Conservation (phyloP, 2,797 vertebrate species). For the Crocidura indochinensis region DNA sequence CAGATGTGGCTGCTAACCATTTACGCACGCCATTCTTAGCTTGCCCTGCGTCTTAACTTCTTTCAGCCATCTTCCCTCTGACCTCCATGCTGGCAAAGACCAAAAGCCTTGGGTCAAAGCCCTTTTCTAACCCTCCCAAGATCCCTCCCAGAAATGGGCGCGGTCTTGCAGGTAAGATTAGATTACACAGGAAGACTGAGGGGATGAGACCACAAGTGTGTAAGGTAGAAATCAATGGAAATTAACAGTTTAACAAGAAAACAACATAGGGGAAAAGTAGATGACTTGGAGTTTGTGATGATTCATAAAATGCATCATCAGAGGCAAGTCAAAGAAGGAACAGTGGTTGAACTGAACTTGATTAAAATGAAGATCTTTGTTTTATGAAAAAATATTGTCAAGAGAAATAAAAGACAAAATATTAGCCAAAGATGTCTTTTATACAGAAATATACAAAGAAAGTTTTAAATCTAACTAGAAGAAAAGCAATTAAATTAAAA, state of each 20-base stretch:
- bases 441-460: not conserved
- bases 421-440: not conserved
- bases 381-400: not conserved
- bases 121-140: too few relatives aligned
- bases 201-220: too few relatives aligned
- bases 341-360: not conserved
- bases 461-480: not conserved
- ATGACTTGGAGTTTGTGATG: not conserved
- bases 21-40: too few relatives aligned
- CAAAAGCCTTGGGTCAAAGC: too few relatives aligned
- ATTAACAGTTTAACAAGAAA: not conserved
- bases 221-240: not conserved
- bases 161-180: too few relatives aligned
- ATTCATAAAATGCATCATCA: not conserved
- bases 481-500: slow-evolving; percentile 19
- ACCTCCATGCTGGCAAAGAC: too few relatives aligned
- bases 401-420: not conserved
- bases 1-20: too few relatives aligned
- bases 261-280: not conserved
- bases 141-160: too few relatives aligned
- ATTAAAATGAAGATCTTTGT: not conserved
- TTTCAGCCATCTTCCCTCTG: too few relatives aligned
- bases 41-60: too few relatives aligned
- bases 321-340: not conserved
- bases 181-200: too few relatives aligned